Percentiles rank a stretch among this genome's conserved stretches.
Evolutionary conservation across 2,113 vertebrate species (phyloP).

Genomic region (Crypturellus undulatus): DNA sequence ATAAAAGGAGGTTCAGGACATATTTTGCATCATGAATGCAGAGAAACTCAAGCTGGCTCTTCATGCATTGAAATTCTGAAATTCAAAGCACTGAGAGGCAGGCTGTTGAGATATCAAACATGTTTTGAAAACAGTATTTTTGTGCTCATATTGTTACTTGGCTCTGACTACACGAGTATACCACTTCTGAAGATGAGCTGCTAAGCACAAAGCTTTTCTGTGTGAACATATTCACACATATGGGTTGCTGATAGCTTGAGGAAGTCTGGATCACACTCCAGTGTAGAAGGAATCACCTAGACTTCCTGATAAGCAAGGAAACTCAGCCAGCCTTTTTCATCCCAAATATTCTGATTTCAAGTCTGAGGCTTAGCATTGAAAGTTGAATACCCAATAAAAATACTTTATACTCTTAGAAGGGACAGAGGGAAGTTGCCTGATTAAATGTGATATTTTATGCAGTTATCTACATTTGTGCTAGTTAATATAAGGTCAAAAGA

Average conservation of each 20-base stretch:
- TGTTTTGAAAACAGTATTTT: background rate
- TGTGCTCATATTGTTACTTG: background rate
- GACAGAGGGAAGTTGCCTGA: background rate
- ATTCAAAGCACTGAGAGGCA: background rate
- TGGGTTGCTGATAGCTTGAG: background rate
- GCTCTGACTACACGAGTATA: background rate
- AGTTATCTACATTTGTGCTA: background rate
- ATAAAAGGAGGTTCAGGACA: background rate
- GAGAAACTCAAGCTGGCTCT: background rate
- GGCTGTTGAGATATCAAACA: background rate
- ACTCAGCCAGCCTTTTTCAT: background rate
- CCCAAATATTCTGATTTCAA: background rate
- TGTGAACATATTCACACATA: background rate
- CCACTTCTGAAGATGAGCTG: background rate
- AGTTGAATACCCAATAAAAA: fast-evolving
- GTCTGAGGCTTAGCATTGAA: background rate
- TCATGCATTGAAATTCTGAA: background rate
- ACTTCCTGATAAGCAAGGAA: background rate
- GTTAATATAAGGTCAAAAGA: background rate
- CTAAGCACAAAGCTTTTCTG: background rate
- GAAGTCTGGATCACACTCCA: background rate
- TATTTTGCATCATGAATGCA: fast-evolving
- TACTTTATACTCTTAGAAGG: background rate
- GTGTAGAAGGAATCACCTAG: background rate
- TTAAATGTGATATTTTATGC: background rate